A percentile compares a stretch with the other conserved stretches of the same genome.
These are phyloP conservation scores for Cephalopterus ornatus DNA, from an alignment of 2,113 vertebrate genomes.

Conservation along the genomic window DNA sequence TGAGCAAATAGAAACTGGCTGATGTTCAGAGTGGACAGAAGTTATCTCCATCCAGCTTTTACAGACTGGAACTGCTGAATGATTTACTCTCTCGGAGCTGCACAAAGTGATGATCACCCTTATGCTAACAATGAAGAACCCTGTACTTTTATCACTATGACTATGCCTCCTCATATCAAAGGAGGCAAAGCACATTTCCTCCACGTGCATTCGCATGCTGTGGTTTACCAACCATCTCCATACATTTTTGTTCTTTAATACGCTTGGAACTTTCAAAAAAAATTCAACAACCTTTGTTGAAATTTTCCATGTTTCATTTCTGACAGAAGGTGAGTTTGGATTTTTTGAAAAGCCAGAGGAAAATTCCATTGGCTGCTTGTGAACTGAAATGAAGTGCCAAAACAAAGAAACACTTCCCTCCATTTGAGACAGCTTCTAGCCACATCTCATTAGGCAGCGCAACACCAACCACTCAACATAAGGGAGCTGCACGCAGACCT, in stretches of 20 bases:
- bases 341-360: conserved; percentile 26
- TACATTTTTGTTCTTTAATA: neutral
- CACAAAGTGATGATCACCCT: neutral
- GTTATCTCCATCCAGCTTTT: neutral
- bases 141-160: neutral
- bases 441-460: neutral
- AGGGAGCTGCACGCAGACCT: neutral
- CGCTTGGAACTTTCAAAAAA: neutral
- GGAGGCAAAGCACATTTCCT: rapidly evolving
- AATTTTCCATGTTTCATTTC: conserved; percentile 17
- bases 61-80: neutral
- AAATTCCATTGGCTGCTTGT: conserved; percentile 25
- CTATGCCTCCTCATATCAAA: neutral
- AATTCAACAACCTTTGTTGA: neutral
- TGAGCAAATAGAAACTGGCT: neutral
- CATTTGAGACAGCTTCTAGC: neutral
- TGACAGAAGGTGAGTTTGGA: neutral
- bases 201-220: neutral
- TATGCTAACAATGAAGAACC: neutral
- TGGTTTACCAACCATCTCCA: neutral
- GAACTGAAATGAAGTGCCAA: conserved; percentile 16
- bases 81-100: neutral
- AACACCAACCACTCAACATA: neutral
- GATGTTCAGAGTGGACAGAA: neutral
- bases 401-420: neutral